phyloP scores from a whole-genome alignment of 2,888 invertebrate species.

The Sylvicola fuscatus region DNA sequence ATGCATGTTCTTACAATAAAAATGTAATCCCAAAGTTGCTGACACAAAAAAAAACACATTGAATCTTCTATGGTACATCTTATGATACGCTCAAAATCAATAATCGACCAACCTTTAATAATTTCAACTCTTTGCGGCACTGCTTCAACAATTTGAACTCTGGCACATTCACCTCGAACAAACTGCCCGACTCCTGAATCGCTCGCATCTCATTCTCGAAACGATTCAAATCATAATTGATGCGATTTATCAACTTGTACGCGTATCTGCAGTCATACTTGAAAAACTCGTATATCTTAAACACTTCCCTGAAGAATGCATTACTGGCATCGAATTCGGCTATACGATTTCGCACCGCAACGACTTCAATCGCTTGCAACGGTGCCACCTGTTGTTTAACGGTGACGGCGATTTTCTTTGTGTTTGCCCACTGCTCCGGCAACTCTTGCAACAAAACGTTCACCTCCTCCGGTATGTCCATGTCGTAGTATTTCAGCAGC shows the following conservation, averaged over 20 bases:
- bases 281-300: slow-evolving; percentile 57
- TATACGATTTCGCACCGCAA: slow-evolving; percentile 72
- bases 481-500: slow-evolving; percentile 80
- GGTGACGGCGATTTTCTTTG: slow-evolving; percentile 76
- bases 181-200: slow-evolving; percentile 72
- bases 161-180: slow-evolving; percentile 88
- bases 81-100: not conserved
- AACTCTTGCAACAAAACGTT: slow-evolving; percentile 78
- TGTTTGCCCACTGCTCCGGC: slow-evolving; percentile 90
- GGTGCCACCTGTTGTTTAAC: slow-evolving; percentile 92
- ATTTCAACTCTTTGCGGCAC: slow-evolving; percentile 73
- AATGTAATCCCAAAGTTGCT: slow-evolving; percentile 93
- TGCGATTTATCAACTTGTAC: slow-evolving; percentile 53
- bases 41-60: slow-evolving; percentile 9
- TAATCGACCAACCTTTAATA: slow-evolving; percentile 45
- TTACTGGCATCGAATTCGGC: slow-evolving; percentile 68
- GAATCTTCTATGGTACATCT: not conserved
- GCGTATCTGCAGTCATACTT: slow-evolving; percentile 55
- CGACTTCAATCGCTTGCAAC: slow-evolving; percentile 82
- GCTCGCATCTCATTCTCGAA: slow-evolving; percentile 72
- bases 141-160: slow-evolving; percentile 85
- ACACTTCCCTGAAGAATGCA: slow-evolving; percentile 69
- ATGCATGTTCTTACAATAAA: slow-evolving; percentile 77
- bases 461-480: slow-evolving; percentile 92
- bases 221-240: slow-evolving; percentile 53